A percentile compares a stretch with the other conserved stretches of the same genome.
Evolutionary conservation across 2,113 vertebrate genomes (phyloP).

Genomic region (Ploceus nigricollis): DNA sequence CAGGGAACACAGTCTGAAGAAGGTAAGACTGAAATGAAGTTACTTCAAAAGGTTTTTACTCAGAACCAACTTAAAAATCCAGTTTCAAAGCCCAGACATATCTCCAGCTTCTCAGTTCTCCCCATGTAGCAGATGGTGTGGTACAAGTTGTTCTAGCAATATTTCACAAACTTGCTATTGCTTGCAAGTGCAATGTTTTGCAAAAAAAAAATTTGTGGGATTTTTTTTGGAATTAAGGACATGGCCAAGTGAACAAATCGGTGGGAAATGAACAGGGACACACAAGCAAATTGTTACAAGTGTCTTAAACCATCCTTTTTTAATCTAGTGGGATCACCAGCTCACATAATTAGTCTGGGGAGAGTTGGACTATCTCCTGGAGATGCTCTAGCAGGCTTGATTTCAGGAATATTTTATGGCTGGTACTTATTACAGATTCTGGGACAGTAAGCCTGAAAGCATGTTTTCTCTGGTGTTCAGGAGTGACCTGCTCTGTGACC

Average conservation of each 20-base stretch:
- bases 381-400: background rate
- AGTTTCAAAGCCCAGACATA: background rate
- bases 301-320: background rate
- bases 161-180: conserved; percentile 50
- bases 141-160: conserved; percentile 65
- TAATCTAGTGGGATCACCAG: background rate
- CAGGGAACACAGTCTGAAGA: background rate
- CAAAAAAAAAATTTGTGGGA: background rate
- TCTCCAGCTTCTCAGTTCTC: conserved; percentile 27
- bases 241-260: background rate
- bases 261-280: background rate
- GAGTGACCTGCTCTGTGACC: background rate
- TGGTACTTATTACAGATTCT: background rate
- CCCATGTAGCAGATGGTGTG: conserved; percentile 40
- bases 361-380: background rate
- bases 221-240: conserved; percentile 10
- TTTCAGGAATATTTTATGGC: background rate
- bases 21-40: background rate
- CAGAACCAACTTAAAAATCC: background rate
- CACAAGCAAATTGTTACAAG: background rate
- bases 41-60: background rate
- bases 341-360: background rate
- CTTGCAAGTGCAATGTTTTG: conserved; percentile 27
- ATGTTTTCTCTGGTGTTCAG: background rate
- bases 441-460: background rate